phyloP scores from a whole-genome alignment of 2,113 vertebrate species.

The Cephalopterus ornatus region DNA sequence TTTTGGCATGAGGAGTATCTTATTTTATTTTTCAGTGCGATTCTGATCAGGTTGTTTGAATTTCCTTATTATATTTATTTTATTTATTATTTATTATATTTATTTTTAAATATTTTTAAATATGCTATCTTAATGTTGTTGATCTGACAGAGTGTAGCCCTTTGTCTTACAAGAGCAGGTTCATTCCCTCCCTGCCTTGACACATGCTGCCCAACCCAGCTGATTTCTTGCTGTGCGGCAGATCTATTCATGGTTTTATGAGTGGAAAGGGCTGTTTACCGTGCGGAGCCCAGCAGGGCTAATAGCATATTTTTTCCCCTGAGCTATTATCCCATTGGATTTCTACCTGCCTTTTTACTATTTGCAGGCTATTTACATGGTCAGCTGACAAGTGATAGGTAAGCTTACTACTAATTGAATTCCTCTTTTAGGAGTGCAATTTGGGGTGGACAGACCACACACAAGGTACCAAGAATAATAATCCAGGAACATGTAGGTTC shows the following conservation, averaged over 20 bases:
- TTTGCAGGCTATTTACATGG: conserved; percentile 62
- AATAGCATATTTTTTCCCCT: conserved; percentile 61
- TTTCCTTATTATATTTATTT: background rate
- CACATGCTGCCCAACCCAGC: background rate
- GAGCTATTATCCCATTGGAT: conserved; percentile 65
- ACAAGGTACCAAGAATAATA: background rate
- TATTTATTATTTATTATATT: background rate
- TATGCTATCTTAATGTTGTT: background rate
- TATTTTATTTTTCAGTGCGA: background rate
- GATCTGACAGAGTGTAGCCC: conserved; percentile 15
- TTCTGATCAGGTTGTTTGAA: background rate
- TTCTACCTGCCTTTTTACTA: conserved; percentile 60
- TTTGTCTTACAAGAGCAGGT: conserved; percentile 52
- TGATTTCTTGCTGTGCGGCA: conserved; percentile 35
- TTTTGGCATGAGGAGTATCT: background rate
- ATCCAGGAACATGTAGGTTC: background rate
- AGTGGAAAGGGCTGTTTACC: conserved; percentile 55
- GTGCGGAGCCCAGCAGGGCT: conserved; percentile 56
- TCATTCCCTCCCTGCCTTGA: conserved; percentile 38
- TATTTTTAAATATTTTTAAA: conserved; percentile 34
- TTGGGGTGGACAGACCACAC: conserved; percentile 20
- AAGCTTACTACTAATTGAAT: conserved; percentile 59
- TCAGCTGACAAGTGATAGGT: conserved; percentile 66
- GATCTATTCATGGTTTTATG: conserved; percentile 50
- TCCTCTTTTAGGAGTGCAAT: background rate